Evolutionary conservation across 2,797 vertebrate species (phyloP).

Genomic region (Echiichthys vipera): DNA sequence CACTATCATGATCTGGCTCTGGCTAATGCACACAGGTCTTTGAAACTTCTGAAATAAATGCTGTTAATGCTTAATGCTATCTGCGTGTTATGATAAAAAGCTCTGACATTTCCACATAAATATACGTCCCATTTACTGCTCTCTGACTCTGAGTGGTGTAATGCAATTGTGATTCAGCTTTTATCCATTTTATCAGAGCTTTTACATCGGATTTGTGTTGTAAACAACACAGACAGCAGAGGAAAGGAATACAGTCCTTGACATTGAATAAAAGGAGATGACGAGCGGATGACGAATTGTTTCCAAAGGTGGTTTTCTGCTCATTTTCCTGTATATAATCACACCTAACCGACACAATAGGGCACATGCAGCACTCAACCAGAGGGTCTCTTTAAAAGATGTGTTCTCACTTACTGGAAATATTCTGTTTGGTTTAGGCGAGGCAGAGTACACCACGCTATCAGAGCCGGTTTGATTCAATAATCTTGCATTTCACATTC

Average conservation of each 20-base stretch:
- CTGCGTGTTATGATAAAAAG: conserved; percentile 34
- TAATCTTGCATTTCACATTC: too few species aligned
- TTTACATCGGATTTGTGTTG: conserved; percentile 35
- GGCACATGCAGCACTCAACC: too few species aligned
- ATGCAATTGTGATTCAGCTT: conserved; percentile 32
- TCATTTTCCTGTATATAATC: neutral
- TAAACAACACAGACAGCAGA: conserved; percentile 26
- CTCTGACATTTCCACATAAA: conserved; percentile 56
- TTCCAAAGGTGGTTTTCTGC: neutral
- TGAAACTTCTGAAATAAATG: conserved; percentile 31
- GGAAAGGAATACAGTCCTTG: neutral
- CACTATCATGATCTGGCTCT: conserved; percentile 11
- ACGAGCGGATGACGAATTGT: neutral
- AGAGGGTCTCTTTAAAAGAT: too few species aligned
- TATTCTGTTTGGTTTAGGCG: too few species aligned
- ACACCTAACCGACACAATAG: too few species aligned
- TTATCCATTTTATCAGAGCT: conserved; percentile 44
- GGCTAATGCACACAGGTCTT: conserved; percentile 26
- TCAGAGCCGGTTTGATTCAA: too few species aligned
- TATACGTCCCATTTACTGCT: neutral
- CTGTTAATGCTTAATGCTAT: conserved; percentile 24
- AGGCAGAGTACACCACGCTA: too few species aligned
- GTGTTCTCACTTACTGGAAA: too few species aligned
- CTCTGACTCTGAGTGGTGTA: conserved; percentile 26
- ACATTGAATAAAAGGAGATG: conserved; percentile 3